Conservation (phyloP, 1,140 invertebrate species). For the Bilobella aurantiaca region DNA sequence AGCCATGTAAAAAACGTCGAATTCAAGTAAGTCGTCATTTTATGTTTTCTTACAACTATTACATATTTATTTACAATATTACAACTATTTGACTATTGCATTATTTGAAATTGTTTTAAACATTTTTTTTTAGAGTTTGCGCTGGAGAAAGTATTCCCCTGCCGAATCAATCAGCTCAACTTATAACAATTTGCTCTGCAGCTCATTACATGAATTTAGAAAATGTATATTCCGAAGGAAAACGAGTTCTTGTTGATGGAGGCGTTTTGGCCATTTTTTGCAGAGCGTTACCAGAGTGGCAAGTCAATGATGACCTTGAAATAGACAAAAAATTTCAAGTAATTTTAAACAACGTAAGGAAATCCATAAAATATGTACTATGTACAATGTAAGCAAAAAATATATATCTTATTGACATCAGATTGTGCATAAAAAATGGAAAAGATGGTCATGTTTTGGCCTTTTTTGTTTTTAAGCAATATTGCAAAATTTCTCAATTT, state of each 20-base stretch:
- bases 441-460: too few relatives aligned
- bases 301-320: background rate
- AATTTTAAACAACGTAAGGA: too few relatives aligned
- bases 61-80: too few relatives aligned
- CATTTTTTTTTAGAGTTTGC: conserved; percentile 35
- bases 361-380: too few relatives aligned
- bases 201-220: conserved; percentile 44
- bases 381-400: too few relatives aligned
- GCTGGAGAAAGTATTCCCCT: conserved; percentile 37
- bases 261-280: conserved; percentile 40
- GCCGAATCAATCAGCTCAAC: conserved; percentile 37
- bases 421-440: too few relatives aligned
- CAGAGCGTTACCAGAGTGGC: background rate
- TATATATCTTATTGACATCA: too few relatives aligned
- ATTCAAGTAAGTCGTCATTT: background rate
- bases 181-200: conserved; percentile 41
- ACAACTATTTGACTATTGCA: too few relatives aligned
- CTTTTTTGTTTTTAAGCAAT: too few relatives aligned
- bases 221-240: conserved; percentile 41
- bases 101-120: background rate
- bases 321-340: background rate
- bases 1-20: background rate
- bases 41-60: background rate
- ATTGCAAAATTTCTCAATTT: too few relatives aligned
- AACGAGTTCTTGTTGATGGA: conserved; percentile 39